Conservation (phyloP, 2,888 invertebrate genomes). For the Lasioglossum marginatum region DNA sequence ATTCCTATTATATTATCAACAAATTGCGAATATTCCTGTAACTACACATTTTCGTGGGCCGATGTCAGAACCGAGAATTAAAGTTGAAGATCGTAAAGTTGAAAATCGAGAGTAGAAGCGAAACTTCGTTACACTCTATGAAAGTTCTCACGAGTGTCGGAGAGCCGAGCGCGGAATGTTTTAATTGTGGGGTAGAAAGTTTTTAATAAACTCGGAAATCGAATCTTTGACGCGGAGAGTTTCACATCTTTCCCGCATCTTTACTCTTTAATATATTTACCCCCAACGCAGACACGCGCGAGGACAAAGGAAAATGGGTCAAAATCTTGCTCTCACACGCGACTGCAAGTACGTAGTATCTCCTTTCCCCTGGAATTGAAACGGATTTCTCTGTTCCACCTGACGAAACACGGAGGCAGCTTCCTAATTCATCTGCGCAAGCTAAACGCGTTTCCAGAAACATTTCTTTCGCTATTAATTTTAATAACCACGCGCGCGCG, state of each 20-base stretch:
- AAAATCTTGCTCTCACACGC: slow-evolving; percentile 34
- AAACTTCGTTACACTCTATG: not conserved
- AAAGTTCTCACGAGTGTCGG: not conserved
- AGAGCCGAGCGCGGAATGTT: not conserved
- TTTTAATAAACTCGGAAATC: slow-evolving; percentile 6
- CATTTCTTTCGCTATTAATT: not conserved
- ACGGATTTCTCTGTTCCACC: not conserved
- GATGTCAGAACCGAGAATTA: not conserved
- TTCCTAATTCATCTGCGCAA: slow-evolving; percentile 2
- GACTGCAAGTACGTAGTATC: slow-evolving; percentile 1
- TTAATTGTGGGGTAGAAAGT: not conserved
- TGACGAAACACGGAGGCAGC: not conserved
- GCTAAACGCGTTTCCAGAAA: slow-evolving; percentile 10
- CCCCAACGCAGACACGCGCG: slow-evolving; percentile 19
- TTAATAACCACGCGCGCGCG: not conserved
- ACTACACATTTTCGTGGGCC: not conserved
- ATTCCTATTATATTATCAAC: not conserved
- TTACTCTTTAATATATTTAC: slow-evolving; percentile 31
- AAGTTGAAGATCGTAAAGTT: not conserved
- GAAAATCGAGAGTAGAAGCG: not conserved
- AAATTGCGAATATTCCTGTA: not conserved
- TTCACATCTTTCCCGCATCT: not conserved
- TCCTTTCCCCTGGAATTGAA: not conserved
- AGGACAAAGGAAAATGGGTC: slow-evolving; percentile 38
- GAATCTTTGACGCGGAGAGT: not conserved